Evolutionary conservation across 1,140 invertebrate species (phyloP), one percentile per base, ranked within the genome.

Genomic region (Trichonephila clavipes): DNA sequence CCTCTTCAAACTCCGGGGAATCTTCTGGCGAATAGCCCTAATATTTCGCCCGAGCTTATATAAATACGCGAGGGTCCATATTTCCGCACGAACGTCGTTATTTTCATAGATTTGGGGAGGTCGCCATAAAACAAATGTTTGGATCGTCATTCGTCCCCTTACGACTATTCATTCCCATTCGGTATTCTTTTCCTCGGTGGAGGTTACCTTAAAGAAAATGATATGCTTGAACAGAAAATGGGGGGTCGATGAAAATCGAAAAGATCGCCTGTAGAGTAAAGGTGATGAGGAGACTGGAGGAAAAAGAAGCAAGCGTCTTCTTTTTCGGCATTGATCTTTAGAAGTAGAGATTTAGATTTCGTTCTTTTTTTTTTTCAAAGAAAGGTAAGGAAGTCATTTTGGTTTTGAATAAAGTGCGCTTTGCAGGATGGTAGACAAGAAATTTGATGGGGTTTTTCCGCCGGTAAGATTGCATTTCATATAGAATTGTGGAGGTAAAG

Each of bases 41-140:
- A 90, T 90, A 90, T 90, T 90, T 90, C 72, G 88, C 58, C 44
- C 1, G n/a, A 69, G 88, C 88, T 81, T 90, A 90, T 90, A 90
- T 81, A 90, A 90, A 90, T 81, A 90, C 34, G 58, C 66, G 21
- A 24, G 28, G 69, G 34, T 90, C 58, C 58, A 81, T 90, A 90
- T 90, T 82, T 90, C 40, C 72, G 18, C n/a, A 40, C 81, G 58
- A 34, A 28, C 40, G 61, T 87, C 61, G 85, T 87, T 87, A 87
- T 59, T 64, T 58, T 87, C 24, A 62, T n/a, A 62, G 40, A 87
- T 62, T 77, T 40, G 24, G 3, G 69, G 24, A 34, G 28, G 24
- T 87, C 61, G 61, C 28, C 24, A 58, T 87, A 64, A 87, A 64
- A 87, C 85, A 87, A 87, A 87, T 64, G 85, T 64, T 87, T 44